Evolutionary conservation across 2,888 invertebrate species (phyloP), one percentile per base, ranked within the genome.

Genomic region (Trissolcus japonicus): DNA sequence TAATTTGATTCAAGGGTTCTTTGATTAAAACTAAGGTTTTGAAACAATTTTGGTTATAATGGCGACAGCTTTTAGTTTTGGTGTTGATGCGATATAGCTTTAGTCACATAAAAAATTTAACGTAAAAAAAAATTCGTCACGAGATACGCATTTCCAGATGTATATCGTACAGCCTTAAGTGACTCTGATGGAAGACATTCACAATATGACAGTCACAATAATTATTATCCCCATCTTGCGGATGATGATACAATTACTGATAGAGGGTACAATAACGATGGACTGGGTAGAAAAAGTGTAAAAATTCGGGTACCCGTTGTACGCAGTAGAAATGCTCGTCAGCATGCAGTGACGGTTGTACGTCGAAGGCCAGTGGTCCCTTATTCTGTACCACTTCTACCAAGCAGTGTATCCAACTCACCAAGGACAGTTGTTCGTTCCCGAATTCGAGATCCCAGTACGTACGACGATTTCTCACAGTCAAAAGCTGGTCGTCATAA

Each of bases 261-360:
- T 43, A 67, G 79, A 21, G 73, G 73, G 46, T 74, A 79, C 48
- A 51, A 54, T 11, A 74, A 72, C 0, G 78, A 78, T 50, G 79
- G 80, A 54, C 81, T 79, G 67, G 83, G 83, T 4, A 84, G 86
- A 54, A 88, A 87, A 79, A 83, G 87, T 71, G 85, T 90, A 1
- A 84, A 87, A 65, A 85, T 90, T 21, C 87, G 88, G 67, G 87
- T 90, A 14, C 90, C 90, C 1, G 84, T 89, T 2, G 81, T 84
- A 25, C 84, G 83, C 53, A 82, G 78, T 43, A 85, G 85, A 78
- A 80, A 72, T 40, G 83, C 83, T 4, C 71, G 81, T 14, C 86
- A 86, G 19, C 88, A 88, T 55, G 88, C 87, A 40, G 74, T 85
- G 11, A 88, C 88, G 1, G 86, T 89, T 19, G 88, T 88, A 3